These are phyloP conservation scores for Gymnocypris eckloni DNA, from an alignment of 2,797 vertebrate genomes.

Conservation along the genomic window DNA sequence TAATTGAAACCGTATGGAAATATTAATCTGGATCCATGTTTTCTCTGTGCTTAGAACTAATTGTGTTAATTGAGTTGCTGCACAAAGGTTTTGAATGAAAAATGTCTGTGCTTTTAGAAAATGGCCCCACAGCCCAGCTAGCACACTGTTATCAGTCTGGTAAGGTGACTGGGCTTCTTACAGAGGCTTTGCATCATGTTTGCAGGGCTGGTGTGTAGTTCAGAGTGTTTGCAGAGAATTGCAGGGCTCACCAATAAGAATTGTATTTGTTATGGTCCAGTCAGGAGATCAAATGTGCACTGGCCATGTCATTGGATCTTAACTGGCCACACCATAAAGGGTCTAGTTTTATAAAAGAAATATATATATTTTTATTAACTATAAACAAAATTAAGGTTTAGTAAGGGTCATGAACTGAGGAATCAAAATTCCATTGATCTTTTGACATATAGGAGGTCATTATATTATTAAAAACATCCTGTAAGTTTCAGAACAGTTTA, in stretches of 20 bases:
- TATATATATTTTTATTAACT: neutral
- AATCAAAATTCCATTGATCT: no score
- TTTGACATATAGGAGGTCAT: neutral
- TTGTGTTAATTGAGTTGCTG: neutral
- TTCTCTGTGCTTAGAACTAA: neutral
- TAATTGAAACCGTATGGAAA: constrained; percentile 9
- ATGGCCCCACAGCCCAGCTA: neutral
- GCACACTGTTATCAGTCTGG: constrained; percentile 35
- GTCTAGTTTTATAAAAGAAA: neutral
- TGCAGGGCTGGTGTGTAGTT: neutral
- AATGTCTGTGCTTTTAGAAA: constrained; percentile 44
- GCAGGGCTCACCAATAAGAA: constrained; percentile 6
- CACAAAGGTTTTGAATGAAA: neutral
- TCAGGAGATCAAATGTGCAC: neutral
- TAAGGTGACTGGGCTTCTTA: constrained; percentile 35
- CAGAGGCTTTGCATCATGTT: constrained; percentile 25
- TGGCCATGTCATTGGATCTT: neutral
- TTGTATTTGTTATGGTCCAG: neutral
- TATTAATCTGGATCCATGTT: neutral
- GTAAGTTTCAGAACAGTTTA: neutral
- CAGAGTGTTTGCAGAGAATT: constrained; percentile 20
- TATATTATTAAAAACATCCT: neutral
- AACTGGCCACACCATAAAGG: neutral
- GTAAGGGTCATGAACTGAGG: no score
- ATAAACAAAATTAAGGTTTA: neutral